A percentile compares a stretch with the other conserved stretches of the same genome.
Conservation (phyloP, 2,797 vertebrate species). For the Limosa lapponica region DNA sequence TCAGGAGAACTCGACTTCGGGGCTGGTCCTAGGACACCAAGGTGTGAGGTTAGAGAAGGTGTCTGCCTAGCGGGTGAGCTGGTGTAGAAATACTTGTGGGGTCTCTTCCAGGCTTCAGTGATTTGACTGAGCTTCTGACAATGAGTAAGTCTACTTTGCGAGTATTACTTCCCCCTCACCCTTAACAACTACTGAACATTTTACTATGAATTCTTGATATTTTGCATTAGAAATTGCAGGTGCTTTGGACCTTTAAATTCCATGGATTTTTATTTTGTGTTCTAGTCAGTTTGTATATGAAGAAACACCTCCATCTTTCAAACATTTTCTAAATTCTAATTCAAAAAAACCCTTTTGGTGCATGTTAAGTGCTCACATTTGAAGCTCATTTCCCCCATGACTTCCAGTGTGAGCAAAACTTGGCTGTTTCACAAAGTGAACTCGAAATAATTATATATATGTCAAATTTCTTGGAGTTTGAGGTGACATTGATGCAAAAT, state of each 20-base stretch:
- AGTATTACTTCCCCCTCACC: background rate
- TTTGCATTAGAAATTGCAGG: background rate
- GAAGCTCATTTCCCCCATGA: background rate
- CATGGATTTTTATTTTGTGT: background rate
- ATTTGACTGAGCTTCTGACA: background rate
- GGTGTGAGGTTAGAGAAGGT: background rate
- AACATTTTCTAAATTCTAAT: background rate
- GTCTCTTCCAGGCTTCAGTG: background rate
- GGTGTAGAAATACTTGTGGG: background rate
- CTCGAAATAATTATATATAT: background rate
- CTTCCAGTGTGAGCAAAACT: background rate
- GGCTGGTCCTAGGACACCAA: background rate
- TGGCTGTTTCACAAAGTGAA: background rate
- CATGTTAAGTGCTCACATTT: background rate
- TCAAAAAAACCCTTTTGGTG: background rate
- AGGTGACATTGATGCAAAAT: background rate
- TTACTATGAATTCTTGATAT: background rate
- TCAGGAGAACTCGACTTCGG: accelerated
- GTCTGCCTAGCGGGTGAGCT: background rate
- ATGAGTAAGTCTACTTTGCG: background rate
- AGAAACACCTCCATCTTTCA: background rate
- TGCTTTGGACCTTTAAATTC: background rate
- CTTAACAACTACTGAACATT: background rate
- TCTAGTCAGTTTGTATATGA: background rate
- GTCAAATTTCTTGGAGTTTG: background rate